Base-by-base conservation (phyloP, 2,888 invertebrate genomes). In the Atrina japonica region DNA sequence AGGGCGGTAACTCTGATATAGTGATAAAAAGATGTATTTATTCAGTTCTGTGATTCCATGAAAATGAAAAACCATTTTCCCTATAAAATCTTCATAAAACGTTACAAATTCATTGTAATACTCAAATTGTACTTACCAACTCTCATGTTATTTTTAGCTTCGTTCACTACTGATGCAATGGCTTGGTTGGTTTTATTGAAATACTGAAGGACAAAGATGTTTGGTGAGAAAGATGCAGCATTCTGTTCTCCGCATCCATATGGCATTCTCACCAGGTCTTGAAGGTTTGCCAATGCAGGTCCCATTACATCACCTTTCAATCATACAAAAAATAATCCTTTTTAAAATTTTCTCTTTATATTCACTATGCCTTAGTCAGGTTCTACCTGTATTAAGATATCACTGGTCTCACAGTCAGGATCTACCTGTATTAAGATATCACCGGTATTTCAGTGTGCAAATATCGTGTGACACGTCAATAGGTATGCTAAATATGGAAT, bases 201-300 rank as follows among this genome's bases (percentile, higher is more conserved):
- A 79, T 94, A 94, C 52, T 92, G 90, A 47, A 95, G 89, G 0
- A 95, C 93, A 70, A 94, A 93, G 47, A 95, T 91, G 88, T 95
- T 95, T 0, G 95, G 94, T 0, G 94, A 94, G 70, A 95, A 93
- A 0, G 94, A 92, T 5, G 95, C 93, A 94, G 95, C 94, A 88
- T 95, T 95, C 91, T 96, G 95, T 84, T 96, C 95, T 0, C 95
- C 95, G 86, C 95, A 96, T 1, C 95, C 96, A 55, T 94, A 93
- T 0, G 95, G 95, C 59, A 95, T 90, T 14, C 91, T 88, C 1
- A 95, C 92, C 11, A 95, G 89, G 6, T 93, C 92, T 58, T 95
- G 94, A 0, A 95, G 91, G 66, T 88, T 89, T 14, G 85, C 80
- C 45, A 91, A 73, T 2, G 90, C 84, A 9, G 89, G 88, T 0